phyloP scores from a whole-genome alignment of 1,140 invertebrate species.

The Lepidurus couesii region DNA sequence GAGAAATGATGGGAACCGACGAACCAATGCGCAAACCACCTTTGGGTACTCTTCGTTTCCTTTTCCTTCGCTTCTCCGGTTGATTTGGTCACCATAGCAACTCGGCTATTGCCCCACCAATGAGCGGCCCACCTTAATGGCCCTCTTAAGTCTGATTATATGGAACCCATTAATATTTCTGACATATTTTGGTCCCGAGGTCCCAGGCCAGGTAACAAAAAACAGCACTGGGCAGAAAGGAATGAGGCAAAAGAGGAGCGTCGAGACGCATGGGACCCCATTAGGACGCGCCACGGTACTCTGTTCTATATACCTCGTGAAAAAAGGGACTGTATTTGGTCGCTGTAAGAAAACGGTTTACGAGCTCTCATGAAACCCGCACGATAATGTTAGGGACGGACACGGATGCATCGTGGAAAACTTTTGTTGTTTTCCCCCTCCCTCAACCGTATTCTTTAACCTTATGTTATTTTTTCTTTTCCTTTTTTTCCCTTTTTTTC shows the following conservation, averaged over 20 bases:
- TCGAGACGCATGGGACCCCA: background rate
- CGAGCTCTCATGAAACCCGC: constrained; percentile 9
- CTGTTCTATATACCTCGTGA: background rate
- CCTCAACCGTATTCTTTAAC: background rate
- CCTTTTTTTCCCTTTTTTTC: background rate
- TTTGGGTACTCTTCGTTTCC: background rate
- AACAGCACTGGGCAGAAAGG: background rate
- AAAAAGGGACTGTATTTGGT: background rate
- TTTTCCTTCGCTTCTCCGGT: background rate
- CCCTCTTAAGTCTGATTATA: constrained; percentile 17
- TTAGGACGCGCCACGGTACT: background rate
- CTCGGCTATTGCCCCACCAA: background rate
- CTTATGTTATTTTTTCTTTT: background rate
- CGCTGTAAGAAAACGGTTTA: background rate
- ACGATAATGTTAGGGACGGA: constrained; percentile 14
- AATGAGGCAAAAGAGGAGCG: background rate
- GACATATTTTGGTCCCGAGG: background rate
- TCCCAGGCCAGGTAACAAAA: background rate
- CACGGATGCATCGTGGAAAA: constrained; percentile 7
- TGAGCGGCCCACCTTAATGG: constrained; percentile 9
- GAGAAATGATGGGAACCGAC: background rate
- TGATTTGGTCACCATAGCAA: background rate
- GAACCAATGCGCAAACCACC: background rate
- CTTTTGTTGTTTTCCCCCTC: background rate
- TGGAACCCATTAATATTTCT: background rate